A percentile compares a stretch with the other conserved stretches of the same genome.
These are phyloP conservation scores for Cherax destructor DNA, from an alignment of 1,140 invertebrate genomes.

Conservation along the genomic window DNA sequence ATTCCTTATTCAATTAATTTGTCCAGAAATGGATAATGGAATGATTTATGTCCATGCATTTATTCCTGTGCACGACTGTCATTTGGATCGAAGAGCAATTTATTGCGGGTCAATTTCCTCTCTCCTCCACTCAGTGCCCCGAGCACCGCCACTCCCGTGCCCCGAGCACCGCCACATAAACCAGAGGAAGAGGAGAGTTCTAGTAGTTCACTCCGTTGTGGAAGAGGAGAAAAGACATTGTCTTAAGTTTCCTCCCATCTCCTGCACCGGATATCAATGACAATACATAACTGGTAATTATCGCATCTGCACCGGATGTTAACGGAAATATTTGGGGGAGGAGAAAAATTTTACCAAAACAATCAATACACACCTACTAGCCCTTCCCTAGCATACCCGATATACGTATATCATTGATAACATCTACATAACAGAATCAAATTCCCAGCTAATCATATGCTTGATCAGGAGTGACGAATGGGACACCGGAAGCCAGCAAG, in stretches of 20 bases:
- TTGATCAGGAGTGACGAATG: no score
- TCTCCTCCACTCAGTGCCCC: background rate
- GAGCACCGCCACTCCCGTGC: no score
- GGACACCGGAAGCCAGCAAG: no score
- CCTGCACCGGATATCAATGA: conserved; percentile 16
- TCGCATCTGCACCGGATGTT: background rate
- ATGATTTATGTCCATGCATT: background rate
- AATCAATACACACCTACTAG: no score
- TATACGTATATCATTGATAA: no score
- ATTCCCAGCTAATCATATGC: no score
- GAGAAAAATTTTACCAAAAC: no score
- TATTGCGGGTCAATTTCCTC: background rate
- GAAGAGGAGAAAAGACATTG: no score
- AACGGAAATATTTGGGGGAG: background rate
- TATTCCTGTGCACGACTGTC: background rate
- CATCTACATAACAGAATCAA: no score
- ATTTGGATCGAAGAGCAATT: background rate
- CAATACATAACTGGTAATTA: background rate
- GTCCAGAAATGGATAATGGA: background rate
- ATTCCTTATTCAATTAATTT: background rate
- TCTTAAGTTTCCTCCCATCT: no score
- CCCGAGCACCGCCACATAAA: background rate
- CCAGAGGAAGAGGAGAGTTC: background rate
- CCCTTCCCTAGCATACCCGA: no score
- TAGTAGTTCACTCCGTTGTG: no score